Base-by-base conservation (phyloP, 2,797 vertebrate genomes). In the Periparus ater region DNA sequence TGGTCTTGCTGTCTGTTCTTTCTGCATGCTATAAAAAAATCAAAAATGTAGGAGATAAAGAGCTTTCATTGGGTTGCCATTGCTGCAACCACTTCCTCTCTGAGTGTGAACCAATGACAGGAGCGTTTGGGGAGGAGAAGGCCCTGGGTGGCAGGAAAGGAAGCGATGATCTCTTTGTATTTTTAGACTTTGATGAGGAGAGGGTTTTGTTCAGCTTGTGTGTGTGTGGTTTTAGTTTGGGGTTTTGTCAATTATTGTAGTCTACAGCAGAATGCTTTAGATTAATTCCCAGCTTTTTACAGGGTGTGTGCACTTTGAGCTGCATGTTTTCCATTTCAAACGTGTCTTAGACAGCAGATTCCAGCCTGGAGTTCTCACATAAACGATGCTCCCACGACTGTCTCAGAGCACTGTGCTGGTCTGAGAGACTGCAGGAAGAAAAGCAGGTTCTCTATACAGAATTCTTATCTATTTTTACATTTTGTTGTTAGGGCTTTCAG, bases 381-480 rank as follows among this genome's bases (percentile, higher is more conserved):
- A 12, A 67, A 34, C 10, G 4, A 3, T 30, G 36, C 32, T 63
- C 12, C 10, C 57, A 0, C 8, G 23, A 3, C 58, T 80, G 8
- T 55, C 4, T 5, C 48, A 13, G 76, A 77, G 82, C 36, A 15
- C 79, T 44, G 29, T 30, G 88, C 77, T 63, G 57, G 2, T 53
- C 62, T 72, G 75, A 89, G 53, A 45, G 36, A 27, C 50, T 32
- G 50, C 44, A 58, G 78, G 32, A 74, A 21, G 76, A 93, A 85
- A 86, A 44, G 38, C 70, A 85, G 66, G 66, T 76, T 90, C 26
- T 61, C 66, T 58, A 0, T 44, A 45, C 18, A 71, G 66, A 81
- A 70, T 44, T 73, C 57, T 42, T 72, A 45, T 68, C 89, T 95
- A 76, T 96, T 92, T 95, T 62, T 94, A 76, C 55, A 42, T 61